These are phyloP conservation scores for Argentina silus DNA, from an alignment of 2,797 vertebrate species.

Conservation along the genomic window DNA sequence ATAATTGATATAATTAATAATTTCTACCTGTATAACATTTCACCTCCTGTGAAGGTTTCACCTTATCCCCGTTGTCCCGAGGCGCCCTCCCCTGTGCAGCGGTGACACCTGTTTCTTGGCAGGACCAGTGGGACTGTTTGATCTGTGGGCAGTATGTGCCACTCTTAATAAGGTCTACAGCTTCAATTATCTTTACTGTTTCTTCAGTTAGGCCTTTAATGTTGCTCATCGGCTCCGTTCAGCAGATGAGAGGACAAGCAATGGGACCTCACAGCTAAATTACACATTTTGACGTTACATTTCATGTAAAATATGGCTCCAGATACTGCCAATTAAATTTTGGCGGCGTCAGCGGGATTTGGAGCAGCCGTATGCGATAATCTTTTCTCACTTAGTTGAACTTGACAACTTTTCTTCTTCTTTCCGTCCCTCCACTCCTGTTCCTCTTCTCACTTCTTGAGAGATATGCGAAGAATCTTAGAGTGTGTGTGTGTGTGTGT, in stretches of 20 bases:
- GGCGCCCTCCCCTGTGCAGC: not conserved
- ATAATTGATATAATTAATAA: no score
- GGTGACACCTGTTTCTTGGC: slow-evolving; percentile 27
- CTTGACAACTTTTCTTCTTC: slow-evolving; percentile 27
- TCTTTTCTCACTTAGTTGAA: slow-evolving; percentile 54
- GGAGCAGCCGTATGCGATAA: slow-evolving; percentile 40
- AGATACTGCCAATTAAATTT: slow-evolving; percentile 55
- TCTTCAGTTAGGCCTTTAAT: slow-evolving; percentile 17
- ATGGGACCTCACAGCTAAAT: slow-evolving; percentile 51
- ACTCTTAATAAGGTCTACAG: slow-evolving; percentile 32
- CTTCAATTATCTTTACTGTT: slow-evolving; percentile 16
- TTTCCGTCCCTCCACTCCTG: slow-evolving; percentile 8
- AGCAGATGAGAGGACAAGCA: slow-evolving; percentile 33
- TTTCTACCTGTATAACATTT: no score
- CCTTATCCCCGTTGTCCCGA: not conserved
- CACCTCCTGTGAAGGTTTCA: no score
- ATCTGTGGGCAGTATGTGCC: slow-evolving; percentile 7
- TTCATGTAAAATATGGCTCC: slow-evolving; percentile 49
- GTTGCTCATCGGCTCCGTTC: slow-evolving; percentile 39
- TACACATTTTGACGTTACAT: slow-evolving; percentile 49
- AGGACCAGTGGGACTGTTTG: not conserved
- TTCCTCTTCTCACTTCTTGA: slow-evolving; percentile 37
- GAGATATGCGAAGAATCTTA: slow-evolving; percentile 13
- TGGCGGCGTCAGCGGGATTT: slow-evolving; percentile 57
- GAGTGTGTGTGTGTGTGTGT: no score